A percentile compares a stretch with the other conserved stretches of the same genome.
These are phyloP conservation scores for Sebastolobus alascanus DNA, from an alignment of 2,797 vertebrate genomes.

Conservation along the genomic window DNA sequence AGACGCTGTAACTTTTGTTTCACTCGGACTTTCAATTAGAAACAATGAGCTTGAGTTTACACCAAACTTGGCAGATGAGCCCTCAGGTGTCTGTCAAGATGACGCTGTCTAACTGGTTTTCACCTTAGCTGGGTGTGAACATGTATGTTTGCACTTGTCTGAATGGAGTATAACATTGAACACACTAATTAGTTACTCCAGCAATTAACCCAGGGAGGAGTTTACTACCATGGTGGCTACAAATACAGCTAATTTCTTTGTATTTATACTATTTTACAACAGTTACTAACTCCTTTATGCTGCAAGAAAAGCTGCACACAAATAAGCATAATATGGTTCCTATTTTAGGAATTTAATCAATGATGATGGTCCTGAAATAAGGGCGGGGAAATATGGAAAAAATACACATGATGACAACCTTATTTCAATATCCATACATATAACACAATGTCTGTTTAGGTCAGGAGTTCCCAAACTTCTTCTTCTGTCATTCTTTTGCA, in stretches of 20 bases:
- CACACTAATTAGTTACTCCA: not conserved
- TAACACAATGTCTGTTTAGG: not conserved
- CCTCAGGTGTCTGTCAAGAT: not conserved
- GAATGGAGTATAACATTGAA: not conserved
- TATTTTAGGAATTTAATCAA: not conserved
- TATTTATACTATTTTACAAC: too few species aligned
- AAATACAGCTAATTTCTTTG: too few species aligned
- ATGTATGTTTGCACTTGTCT: conserved; percentile 14
- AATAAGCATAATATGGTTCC: not conserved
- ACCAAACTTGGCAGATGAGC: not conserved
- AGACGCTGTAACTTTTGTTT: too few species aligned
- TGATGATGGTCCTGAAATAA: too few species aligned
- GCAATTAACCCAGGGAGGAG: not conserved
- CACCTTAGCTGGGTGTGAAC: conserved; percentile 26
- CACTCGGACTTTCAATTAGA: not conserved
- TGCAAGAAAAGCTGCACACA: not conserved
- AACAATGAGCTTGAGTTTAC: not conserved
- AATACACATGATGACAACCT: too few species aligned
- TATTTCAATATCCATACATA: not conserved
- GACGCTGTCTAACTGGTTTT: conserved; percentile 24
- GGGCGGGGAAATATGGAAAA: accelerated
- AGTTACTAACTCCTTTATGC: too few species aligned
- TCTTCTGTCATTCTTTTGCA: not conserved
- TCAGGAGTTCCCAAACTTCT: not conserved
- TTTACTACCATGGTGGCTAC: not conserved